Conservation (phyloP, 2,888 invertebrate genomes). For the Sylvicola fuscatus region DNA sequence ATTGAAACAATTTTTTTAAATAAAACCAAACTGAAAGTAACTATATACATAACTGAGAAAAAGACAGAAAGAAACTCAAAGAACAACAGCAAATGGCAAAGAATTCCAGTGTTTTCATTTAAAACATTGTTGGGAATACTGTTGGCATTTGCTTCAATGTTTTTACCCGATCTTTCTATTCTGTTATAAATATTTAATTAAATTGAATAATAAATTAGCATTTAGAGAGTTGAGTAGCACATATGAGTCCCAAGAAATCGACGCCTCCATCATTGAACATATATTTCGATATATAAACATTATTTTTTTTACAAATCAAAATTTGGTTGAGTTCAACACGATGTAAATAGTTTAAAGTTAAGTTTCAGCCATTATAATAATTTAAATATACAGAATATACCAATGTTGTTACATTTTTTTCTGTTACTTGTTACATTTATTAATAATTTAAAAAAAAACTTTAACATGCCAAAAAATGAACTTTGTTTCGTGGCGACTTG, state of each 20-base stretch:
- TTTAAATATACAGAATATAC: no score
- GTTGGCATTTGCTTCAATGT: background rate
- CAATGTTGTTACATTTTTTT: no score
- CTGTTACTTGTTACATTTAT: no score
- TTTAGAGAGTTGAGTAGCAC: slow-evolving; percentile 11
- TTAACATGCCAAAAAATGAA: no score
- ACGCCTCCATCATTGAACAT: slow-evolving; percentile 16
- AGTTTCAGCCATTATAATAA: no score
- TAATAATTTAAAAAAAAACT: no score
- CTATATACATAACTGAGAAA: no score
- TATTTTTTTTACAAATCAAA: no score
- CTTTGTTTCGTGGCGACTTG: no score
- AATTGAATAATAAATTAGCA: slow-evolving; percentile 2
- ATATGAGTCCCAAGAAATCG: slow-evolving; percentile 25
- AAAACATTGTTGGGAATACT: background rate
- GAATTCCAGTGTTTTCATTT: background rate
- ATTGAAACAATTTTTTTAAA: background rate
- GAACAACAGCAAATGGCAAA: background rate
- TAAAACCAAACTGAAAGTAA: background rate
- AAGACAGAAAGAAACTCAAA: no score
- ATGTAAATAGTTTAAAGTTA: no score
- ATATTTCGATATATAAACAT: slow-evolving; percentile 2
- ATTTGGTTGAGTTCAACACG: no score
- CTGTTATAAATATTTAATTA: background rate
- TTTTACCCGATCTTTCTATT: background rate